A percentile compares a stretch with the other conserved stretches of the same genome.
These are phyloP conservation scores for Zaprionus africanus DNA, from an alignment of 1,140 invertebrate species.

Conservation along the genomic window DNA sequence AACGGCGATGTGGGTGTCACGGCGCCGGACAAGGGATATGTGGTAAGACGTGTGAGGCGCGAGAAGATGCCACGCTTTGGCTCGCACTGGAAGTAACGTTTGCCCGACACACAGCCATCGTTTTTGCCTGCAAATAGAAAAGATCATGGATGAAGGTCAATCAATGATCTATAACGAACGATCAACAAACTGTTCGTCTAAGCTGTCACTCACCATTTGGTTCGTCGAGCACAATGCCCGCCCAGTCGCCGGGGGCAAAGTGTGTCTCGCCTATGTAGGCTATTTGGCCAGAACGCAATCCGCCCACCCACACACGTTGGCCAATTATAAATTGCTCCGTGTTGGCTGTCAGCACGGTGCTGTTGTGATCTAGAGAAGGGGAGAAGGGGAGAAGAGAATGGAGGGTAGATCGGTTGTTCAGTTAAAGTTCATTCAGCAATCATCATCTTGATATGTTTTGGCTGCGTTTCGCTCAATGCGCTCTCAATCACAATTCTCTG, in stretches of 20 bases:
- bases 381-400: too few species aligned
- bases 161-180: neutral
- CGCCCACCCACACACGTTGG: constrained; percentile 97
- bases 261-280: constrained; percentile 99
- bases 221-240: constrained; percentile 97
- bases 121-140: constrained; percentile 91
- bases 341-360: constrained; percentile 93
- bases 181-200: neutral
- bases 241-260: constrained; percentile 98
- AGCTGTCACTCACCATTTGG: constrained; percentile 89
- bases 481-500: constrained; percentile 3
- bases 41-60: constrained; percentile 93
- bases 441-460: constrained; percentile 35
- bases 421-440: constrained; percentile 43
- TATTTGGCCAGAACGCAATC: constrained; percentile 96
- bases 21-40: constrained; percentile 86
- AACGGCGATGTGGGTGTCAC: constrained; percentile 75
- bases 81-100: constrained; percentile 97
- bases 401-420: neutral
- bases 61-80: constrained; percentile 97
- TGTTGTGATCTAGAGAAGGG: constrained; percentile 89
- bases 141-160: constrained; percentile 15
- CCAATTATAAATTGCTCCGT: constrained; percentile 98
- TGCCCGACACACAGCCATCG: constrained; percentile 97
- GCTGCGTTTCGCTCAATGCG: constrained; percentile 21